Base-by-base conservation (phyloP, 2,888 invertebrate genomes). In the Clanis bilineata region DNA sequence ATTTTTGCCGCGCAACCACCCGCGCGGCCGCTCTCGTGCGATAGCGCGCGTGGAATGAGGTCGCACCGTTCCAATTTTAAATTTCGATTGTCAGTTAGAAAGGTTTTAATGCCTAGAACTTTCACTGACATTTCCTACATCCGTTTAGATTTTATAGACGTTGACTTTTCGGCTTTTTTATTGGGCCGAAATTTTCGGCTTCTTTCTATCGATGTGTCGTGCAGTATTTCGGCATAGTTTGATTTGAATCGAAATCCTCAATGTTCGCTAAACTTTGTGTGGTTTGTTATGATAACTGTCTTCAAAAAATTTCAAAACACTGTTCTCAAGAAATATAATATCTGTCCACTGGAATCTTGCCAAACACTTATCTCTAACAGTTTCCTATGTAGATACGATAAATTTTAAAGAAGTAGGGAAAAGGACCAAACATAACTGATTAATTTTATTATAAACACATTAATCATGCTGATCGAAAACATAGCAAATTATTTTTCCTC, bases 11-110 rank as follows among this genome's bases (percentile, higher is more conserved):
- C 70, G 43, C 62, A 51, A 51, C 65, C 69, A 63, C 72, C 77
- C 70, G 66, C 69, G 66, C 68, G 79, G 76, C 80, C 77, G 82
- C 77, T 79, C 84, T 79, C 82, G 81, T 74, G 79, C 80, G 73
- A 82, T 82, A 85, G 73, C 80, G 72, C 79, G 74, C 69, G 63
- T 56, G 83, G 84, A 91, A 90, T 90, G 90, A 83, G 90, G 90
- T 85, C 90, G 82, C 62, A 66, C 69, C 76, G 86, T 85, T 88
- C 88, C 89, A 88, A 85, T 90, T 90, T 88, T 88, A 86, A 86
- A 88, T 85, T 86, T 83, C 83, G 79, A 86, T 84, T 86, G 82
- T 82, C 79, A 76, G 75, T 69, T 58, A 69, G 69, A 69, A 68
- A 70, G 70, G 71, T 70, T 73, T n/a, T 73, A 60, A 73, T 75